Base-by-base conservation (phyloP, 2,113 vertebrate species). In the Saguinus imperator region DNA sequence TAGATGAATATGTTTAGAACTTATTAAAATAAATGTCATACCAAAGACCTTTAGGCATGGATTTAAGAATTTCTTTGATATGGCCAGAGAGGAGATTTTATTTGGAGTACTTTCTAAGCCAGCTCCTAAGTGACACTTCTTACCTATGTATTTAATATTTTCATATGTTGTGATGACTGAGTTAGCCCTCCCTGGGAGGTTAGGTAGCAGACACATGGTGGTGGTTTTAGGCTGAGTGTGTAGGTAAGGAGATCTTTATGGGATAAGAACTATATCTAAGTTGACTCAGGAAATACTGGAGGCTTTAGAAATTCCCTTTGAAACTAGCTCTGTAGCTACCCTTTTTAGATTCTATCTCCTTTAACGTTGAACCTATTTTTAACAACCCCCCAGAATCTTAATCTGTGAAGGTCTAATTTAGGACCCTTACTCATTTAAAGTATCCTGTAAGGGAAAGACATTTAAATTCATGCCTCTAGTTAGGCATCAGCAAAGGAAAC, bases 291-390 rank as follows among this genome's bases (percentile, higher is more conserved):
- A 94, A 93, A n/a, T 52, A 43, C 6, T 13, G 6, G 25, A 86
- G 37, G 32, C 10, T 86, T 96, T 52, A 52, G 40, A 94, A 25
- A 82, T 93, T 76, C 93, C 82, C 66, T 91, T 52, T 91, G 91
- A 95, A 68, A 23, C 32, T 58, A 68, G 35, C 6, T 94, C 73
- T 73, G 8, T 27, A 95, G 35, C 16, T 68, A 27, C 9, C 61
- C 2, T 16, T 90, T 96, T 92, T 68, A 55, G 94, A 87, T 55
- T 25, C 9, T 43, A 7, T 52, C 45, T 89, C 87, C 37, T 92
- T 95, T 91, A 92, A 97, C 86, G 70, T 52, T 88, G 45, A 90
- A 79, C 90, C 86, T 77, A 86, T 96, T 68, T 94, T 95, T 87
- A 75, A 77, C 61, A 76, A 27, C 8, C 61, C n/a, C 52, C 11